These are phyloP conservation scores for Crossocerus cetratus DNA, from an alignment of 2,888 invertebrate species.

Conservation along the genomic window DNA sequence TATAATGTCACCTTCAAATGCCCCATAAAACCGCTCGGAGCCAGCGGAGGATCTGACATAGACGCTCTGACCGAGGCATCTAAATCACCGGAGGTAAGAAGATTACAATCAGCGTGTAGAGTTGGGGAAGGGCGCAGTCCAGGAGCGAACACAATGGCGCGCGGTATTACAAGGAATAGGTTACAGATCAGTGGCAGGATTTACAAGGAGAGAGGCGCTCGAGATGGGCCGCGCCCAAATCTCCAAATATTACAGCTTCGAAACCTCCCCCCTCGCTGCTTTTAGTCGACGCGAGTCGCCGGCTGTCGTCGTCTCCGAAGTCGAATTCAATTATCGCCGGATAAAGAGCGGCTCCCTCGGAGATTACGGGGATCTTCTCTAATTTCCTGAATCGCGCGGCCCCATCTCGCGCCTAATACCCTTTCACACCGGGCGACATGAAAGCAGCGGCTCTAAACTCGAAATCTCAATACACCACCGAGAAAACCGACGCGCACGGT, in stretches of 20 bases:
- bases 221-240: constrained; percentile 59
- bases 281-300: constrained; percentile 18
- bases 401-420: background rate
- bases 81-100: constrained; percentile 59
- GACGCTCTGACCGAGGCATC: constrained; percentile 37
- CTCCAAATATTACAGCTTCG: constrained; percentile 45
- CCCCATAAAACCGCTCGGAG: no score
- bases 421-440: no score
- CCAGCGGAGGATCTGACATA: no score
- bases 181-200: constrained; percentile 43
- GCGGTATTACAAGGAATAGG: constrained; percentile 46
- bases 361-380: background rate
- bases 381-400: background rate
- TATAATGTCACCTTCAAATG: no score
- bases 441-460: no score
- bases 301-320: constrained; percentile 1
- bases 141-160: constrained; percentile 52
- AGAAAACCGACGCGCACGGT: no score
- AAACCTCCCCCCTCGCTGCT: background rate
- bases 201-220: constrained; percentile 29
- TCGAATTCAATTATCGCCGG: constrained; percentile 10
- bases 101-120: constrained; percentile 66
- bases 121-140: constrained; percentile 36
- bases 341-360: background rate
- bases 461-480: no score